Evolutionary conservation across 1,140 invertebrate species (phyloP).

Genomic region (Ceratitis capitata): DNA sequence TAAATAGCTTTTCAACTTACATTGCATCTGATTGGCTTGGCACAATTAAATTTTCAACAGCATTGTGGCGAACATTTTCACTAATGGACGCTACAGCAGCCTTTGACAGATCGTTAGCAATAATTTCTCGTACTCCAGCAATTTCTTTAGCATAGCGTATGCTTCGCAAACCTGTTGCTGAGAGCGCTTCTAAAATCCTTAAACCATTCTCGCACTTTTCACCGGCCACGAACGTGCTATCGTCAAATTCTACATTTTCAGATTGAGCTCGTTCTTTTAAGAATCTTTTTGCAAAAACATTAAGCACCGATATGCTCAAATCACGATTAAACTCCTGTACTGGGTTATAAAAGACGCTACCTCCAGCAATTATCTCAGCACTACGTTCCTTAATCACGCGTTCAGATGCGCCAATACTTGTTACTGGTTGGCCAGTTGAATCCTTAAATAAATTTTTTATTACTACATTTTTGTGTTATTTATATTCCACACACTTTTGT

Average conservation of each 20-base stretch:
- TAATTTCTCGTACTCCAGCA: slow-evolving; percentile 79
- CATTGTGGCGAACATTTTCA: slow-evolving; percentile 83
- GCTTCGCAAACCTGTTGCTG: slow-evolving; percentile 90
- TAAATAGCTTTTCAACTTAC: slow-evolving; percentile 67
- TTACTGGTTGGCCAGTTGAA: neutral
- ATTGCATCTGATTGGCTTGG: slow-evolving; percentile 84
- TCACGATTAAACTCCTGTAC: slow-evolving; percentile 98
- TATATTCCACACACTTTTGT: neutral
- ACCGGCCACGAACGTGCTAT: slow-evolving; percentile 47
- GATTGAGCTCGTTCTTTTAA: slow-evolving; percentile 50
- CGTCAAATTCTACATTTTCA: neutral
- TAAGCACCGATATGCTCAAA: slow-evolving; percentile 78
- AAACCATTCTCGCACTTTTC: slow-evolving; percentile 69
- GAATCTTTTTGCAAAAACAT: slow-evolving; percentile 69
- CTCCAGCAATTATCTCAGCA: slow-evolving; percentile 60
- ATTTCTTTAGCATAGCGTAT: slow-evolving; percentile 97
- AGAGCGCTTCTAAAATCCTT: slow-evolving; percentile 90
- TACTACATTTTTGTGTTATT: slow-evolving; percentile 48
- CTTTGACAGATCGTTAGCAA: slow-evolving; percentile 94
- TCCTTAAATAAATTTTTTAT: slow-evolving; percentile 41
- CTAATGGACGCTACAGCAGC: slow-evolving; percentile 88
- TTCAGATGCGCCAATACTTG: neutral
- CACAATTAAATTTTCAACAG: slow-evolving; percentile 78
- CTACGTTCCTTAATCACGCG: slow-evolving; percentile 49
- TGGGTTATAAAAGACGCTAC: slow-evolving; percentile 94